Evolutionary conservation across 35 echinoderm and acorn worm species (phyloP).

Genomic region (Chiridota heheva): DNA sequence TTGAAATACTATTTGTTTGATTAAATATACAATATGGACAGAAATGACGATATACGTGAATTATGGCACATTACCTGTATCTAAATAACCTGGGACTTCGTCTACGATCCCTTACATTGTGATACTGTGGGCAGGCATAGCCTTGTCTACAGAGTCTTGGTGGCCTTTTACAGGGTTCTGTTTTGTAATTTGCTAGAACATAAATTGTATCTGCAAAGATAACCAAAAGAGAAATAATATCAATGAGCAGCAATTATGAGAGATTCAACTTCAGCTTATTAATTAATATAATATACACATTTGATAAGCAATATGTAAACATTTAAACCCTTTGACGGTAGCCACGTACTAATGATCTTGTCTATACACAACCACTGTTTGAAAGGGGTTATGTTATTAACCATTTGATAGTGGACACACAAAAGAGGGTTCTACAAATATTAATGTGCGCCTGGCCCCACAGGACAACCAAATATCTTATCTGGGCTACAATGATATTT

Average conservation of each 20-base stretch:
- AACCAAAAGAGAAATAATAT: background rate
- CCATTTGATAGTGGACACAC: too few relatives aligned
- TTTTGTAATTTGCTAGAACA: constrained; percentile 99
- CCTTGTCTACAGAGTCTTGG: constrained; percentile 96
- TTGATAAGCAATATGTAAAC: background rate
- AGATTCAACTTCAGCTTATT: background rate
- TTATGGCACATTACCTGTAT: constrained; percentile 99
- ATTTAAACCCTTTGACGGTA: too few relatives aligned
- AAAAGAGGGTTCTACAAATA: too few relatives aligned
- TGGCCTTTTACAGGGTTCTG: constrained; percentile 93
- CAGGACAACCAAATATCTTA: too few relatives aligned
- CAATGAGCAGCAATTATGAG: background rate
- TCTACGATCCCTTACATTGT: constrained; percentile 93
- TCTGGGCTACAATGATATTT: too few relatives aligned
- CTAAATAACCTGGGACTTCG: constrained; percentile 80
- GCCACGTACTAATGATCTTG: too few relatives aligned
- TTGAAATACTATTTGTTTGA: too few relatives aligned
- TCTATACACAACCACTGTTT: too few relatives aligned
- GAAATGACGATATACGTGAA: too few relatives aligned
- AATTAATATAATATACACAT: background rate
- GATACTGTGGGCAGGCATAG: constrained; percentile 97
- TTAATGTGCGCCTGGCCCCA: too few relatives aligned
- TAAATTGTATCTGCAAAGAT: constrained; percentile 82
- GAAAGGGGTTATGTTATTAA: too few relatives aligned
- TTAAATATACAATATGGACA: too few relatives aligned